Evolutionary conservation across 2,888 invertebrate species (phyloP).

Genomic region (Achlya flavicornis): DNA sequence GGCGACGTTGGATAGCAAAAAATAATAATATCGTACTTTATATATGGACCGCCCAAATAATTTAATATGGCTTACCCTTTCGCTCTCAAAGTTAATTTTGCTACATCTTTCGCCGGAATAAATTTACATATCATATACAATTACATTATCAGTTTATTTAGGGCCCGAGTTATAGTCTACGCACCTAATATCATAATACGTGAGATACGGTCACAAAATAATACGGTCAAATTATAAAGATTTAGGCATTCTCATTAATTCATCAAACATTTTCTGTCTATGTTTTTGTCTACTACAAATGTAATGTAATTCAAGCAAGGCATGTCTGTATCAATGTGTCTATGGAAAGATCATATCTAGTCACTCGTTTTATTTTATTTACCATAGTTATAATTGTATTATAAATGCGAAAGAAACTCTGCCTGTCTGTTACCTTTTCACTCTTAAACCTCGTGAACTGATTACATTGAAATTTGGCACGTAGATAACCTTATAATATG

Average conservation of each 20-base stretch:
- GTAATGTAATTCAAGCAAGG: not conserved
- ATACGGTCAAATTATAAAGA: not conserved
- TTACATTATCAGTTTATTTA: not conserved
- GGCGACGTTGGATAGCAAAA: not conserved
- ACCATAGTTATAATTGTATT: too few species aligned
- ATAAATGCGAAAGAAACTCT: too few species aligned
- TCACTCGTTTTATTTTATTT: too few species aligned
- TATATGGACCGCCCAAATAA: constrained; percentile 3
- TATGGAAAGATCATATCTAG: too few species aligned
- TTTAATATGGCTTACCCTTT: not conserved
- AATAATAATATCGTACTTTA: not conserved
- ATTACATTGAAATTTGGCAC: too few species aligned
- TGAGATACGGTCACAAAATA: not conserved
- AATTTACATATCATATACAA: not conserved
- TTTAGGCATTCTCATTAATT: too few species aligned
- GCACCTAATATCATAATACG: not conserved
- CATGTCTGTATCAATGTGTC: not conserved
- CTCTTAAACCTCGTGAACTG: too few species aligned
- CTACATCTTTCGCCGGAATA: not conserved
- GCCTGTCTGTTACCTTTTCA: too few species aligned
- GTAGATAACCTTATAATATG: too few species aligned
- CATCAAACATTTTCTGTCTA: too few species aligned
- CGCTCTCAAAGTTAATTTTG: constrained; percentile 2
- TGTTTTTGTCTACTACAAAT: too few species aligned
- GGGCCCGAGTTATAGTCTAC: not conserved